Conservation (phyloP, 2,888 invertebrate genomes). For the Hedychridium roseum region DNA sequence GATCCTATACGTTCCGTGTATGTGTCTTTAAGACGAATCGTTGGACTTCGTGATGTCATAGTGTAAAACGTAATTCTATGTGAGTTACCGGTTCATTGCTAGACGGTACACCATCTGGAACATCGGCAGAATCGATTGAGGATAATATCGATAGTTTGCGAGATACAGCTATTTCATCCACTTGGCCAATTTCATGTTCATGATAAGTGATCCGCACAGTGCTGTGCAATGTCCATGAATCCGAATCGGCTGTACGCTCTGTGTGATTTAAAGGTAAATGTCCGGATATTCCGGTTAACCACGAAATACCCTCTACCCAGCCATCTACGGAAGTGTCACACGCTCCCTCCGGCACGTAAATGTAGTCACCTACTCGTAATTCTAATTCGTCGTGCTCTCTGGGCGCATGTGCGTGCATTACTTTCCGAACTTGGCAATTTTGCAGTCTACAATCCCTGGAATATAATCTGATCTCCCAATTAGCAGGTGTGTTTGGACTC, state of each 20-base stretch:
- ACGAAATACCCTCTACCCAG: slow-evolving; percentile 87
- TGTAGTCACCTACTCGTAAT: slow-evolving; percentile 84
- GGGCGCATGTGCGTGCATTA: slow-evolving; percentile 79
- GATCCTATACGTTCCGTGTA: too few species aligned
- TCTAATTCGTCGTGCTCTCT: slow-evolving; percentile 85
- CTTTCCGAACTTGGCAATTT: slow-evolving; percentile 75
- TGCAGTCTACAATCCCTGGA: slow-evolving; percentile 82
- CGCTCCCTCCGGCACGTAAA: slow-evolving; percentile 81
- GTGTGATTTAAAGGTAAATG: slow-evolving; percentile 85
- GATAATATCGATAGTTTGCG: slow-evolving; percentile 47
- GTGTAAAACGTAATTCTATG: too few species aligned
- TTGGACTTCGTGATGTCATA: too few species aligned
- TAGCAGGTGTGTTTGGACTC: slow-evolving; percentile 67
- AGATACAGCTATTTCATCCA: slow-evolving; percentile 41
- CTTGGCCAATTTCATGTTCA: slow-evolving; percentile 34
- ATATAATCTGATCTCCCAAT: slow-evolving; percentile 88
- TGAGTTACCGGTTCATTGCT: slow-evolving; percentile 46
- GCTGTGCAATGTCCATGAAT: slow-evolving; percentile 89
- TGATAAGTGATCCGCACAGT: slow-evolving; percentile 66
- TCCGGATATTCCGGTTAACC: slow-evolving; percentile 82
- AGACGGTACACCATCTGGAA: slow-evolving; percentile 48
- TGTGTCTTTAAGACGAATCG: neutral
- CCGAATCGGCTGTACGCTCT: slow-evolving; percentile 84
- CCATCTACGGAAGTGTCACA: slow-evolving; percentile 80
- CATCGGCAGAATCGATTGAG: slow-evolving; percentile 47